These are phyloP conservation scores for Musca domestica DNA, from an alignment of 1,140 invertebrate genomes.

Conservation along the genomic window DNA sequence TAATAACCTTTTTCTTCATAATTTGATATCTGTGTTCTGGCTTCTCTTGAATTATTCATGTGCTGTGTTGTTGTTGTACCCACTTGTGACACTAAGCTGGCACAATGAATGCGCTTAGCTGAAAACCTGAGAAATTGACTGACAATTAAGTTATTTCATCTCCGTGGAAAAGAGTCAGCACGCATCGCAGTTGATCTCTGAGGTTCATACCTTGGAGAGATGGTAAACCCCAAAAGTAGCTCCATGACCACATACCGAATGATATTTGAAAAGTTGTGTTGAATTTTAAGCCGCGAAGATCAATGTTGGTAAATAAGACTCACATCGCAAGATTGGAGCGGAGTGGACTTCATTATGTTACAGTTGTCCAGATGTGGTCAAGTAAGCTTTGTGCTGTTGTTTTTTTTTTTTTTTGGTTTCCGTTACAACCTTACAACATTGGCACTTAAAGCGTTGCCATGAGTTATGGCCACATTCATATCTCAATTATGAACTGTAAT, in stretches of 20 bases:
- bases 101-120: constrained; percentile 53
- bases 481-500: constrained; percentile 46
- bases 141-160: constrained; percentile 54
- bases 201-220: neutral
- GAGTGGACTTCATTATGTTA: neutral
- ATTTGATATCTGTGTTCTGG: too few relatives aligned
- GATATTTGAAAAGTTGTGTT: neutral
- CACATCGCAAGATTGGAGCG: neutral
- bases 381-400: neutral
- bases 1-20: too few relatives aligned
- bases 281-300: neutral
- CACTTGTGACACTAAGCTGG: constrained; percentile 30
- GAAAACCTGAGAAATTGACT: constrained; percentile 54
- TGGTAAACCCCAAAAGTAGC: neutral
- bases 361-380: neutral
- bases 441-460: constrained; percentile 31
- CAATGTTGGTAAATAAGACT: neutral
- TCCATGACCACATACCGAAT: neutral
- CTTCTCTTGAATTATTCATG: too few relatives aligned
- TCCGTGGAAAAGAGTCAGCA: too few relatives aligned
- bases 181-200: too few relatives aligned
- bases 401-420: neutral
- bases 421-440: neutral
- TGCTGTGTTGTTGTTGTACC: too few relatives aligned
- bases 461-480: constrained; percentile 54